Percentiles rank a stretch among this genome's conserved stretches.
These are phyloP conservation scores for Dendrolimus pini DNA, from an alignment of 2,888 invertebrate species.

Conservation along the genomic window DNA sequence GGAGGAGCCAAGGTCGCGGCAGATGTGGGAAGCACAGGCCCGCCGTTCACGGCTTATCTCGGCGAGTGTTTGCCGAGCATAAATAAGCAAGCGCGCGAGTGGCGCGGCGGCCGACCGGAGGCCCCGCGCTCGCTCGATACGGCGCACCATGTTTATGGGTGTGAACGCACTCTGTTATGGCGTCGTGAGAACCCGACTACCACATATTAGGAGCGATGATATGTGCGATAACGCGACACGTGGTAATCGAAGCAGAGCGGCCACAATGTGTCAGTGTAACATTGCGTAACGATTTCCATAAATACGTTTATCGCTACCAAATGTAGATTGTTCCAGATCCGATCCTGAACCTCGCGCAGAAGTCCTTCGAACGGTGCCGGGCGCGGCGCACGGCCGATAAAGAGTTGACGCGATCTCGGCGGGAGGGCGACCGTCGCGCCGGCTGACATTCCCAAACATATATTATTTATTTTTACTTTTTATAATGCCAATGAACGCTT, in stretches of 20 bases:
- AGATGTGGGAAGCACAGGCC: conserved; percentile 72
- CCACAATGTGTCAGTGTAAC: conserved; percentile 36
- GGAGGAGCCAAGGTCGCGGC: conserved; percentile 68
- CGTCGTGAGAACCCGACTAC: conserved; percentile 59
- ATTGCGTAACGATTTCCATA: conserved; percentile 32
- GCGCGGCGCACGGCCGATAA: conserved; percentile 47
- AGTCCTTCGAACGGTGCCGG: conserved; percentile 10
- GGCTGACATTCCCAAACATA: conserved; percentile 56
- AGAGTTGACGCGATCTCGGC: conserved; percentile 64
- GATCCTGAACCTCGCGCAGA: conserved; percentile 19
- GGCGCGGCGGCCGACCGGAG: conserved; percentile 23
- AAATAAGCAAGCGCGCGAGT: conserved; percentile 48
- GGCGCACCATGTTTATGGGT: conserved; percentile 48
- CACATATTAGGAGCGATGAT: conserved; percentile 42
- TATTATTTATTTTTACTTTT: conserved; percentile 59
- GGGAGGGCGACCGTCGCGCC: conserved; percentile 59
- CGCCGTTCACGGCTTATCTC: conserved; percentile 66
- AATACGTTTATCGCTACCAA: conserved; percentile 22
- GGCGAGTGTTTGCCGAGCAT: conserved; percentile 56
- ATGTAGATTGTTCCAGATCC: conserved; percentile 7
- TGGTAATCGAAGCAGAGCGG: conserved; percentile 38
- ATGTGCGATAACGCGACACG: conserved; percentile 52
- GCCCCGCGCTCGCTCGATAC: conserved; percentile 30
- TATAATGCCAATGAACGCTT: conserved; percentile 64
- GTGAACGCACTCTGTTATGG: conserved; percentile 54